These are phyloP conservation scores for Chymomyza caudatula DNA, from an alignment of 2,888 invertebrate genomes.

Conservation along the genomic window DNA sequence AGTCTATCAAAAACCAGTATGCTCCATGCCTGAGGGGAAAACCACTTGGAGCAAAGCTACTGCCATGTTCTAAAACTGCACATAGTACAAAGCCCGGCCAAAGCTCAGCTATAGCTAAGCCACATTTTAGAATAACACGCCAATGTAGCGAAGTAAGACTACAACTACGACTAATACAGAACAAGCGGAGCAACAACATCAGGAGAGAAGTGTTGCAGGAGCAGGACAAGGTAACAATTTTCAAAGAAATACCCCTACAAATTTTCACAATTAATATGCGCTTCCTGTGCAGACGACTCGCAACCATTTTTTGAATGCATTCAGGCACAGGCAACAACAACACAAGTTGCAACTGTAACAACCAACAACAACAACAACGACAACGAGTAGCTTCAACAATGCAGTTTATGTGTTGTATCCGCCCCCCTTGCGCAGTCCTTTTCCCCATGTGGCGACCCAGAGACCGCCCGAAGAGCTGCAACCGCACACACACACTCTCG, in stretches of 20 bases:
- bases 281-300: conserved; percentile 71
- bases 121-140: background rate
- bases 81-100: background rate
- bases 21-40: background rate
- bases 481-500: background rate
- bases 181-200: conserved; percentile 2
- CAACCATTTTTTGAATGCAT: conserved; percentile 56
- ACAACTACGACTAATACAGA: background rate
- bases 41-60: background rate
- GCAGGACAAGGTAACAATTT: conserved; percentile 41
- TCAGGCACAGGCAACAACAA: conserved; percentile 23
- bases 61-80: background rate
- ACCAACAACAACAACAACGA: conserved; percentile 21
- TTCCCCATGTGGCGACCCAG: background rate
- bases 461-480: conserved; percentile 9
- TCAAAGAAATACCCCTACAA: conserved; percentile 67
- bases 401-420: conserved; percentile 14
- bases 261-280: conserved; percentile 72
- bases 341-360: background rate
- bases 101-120: background rate
- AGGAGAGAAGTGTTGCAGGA: conserved; percentile 14
- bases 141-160: background rate
- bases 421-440: background rate
- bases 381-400: conserved; percentile 24
- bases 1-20: background rate